Evolutionary conservation across 53 echinoderm and acorn worm genomes (phyloP).

Genomic region (Hippasteria phrygiana): DNA sequence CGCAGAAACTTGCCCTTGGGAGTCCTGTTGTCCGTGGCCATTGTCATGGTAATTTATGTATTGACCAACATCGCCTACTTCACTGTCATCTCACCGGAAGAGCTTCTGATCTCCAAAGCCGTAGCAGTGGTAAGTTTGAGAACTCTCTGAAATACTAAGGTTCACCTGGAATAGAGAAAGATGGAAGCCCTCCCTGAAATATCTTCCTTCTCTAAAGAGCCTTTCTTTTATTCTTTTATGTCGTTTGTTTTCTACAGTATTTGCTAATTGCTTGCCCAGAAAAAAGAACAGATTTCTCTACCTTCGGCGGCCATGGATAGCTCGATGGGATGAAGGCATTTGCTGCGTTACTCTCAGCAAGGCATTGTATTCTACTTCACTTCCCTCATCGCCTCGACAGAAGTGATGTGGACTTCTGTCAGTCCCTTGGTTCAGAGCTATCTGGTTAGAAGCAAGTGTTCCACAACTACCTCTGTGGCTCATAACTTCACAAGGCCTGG

Average conservation of each 20-base stretch:
- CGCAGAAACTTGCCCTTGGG: slow-evolving; percentile 82
- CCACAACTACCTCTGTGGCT: no score
- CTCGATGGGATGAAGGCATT: not conserved
- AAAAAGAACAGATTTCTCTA: slow-evolving; percentile 18
- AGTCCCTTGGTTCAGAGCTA: no score
- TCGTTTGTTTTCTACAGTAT: slow-evolving; percentile 47
- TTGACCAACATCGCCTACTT: slow-evolving; percentile 88
- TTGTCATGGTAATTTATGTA: slow-evolving; percentile 80
- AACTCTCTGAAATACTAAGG: not conserved
- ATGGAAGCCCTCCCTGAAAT: not conserved
- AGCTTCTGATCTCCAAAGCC: slow-evolving; percentile 84
- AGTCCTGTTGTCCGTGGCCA: slow-evolving; percentile 73
- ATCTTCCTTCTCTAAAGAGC: slow-evolving; percentile 5
- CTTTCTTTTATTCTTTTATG: slow-evolving; percentile 24
- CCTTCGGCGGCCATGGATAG: not conserved
- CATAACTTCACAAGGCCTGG: no score
- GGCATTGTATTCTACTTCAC: not conserved
- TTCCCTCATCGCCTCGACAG: not conserved
- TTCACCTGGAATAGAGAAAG: not conserved
- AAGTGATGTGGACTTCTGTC: not conserved
- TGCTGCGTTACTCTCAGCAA: not conserved
- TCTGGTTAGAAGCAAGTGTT: no score
- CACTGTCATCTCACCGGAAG: slow-evolving; percentile 81
- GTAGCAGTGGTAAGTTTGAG: slow-evolving; percentile 87
- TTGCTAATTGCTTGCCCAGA: slow-evolving; percentile 27